Base-by-base conservation (phyloP, 2,888 invertebrate genomes). In the Cerastis rubricosa region DNA sequence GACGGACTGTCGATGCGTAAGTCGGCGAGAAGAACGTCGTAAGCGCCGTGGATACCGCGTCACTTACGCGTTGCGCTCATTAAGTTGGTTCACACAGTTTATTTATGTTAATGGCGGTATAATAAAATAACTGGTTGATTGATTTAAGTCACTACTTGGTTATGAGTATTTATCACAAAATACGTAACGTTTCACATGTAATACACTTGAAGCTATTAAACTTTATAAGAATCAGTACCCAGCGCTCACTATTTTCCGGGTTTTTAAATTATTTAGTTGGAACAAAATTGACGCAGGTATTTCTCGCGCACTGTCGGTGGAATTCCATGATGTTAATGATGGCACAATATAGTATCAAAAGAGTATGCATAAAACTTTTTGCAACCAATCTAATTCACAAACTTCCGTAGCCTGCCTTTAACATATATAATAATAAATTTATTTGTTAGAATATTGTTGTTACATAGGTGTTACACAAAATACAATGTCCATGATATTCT, bases 301-400 rank as follows among this genome's bases (percentile, higher is more conserved):
- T 40, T 8, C 40, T 40, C 40, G 40, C 40, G 40, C 40, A 40
- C 40, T 40, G 35, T 35, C 35, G 35, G n/a, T n/a, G n/a, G n/a
- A n/a, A n/a, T n/a, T n/a, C n/a, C n/a, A n/a, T 22, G 22, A 51
- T 3, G 63, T 1, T n/a, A 40, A 12, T 29, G 8, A 17, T 29
- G 19, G n/a, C n/a, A n/a, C 7, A 47, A n/a, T 29, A 71, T 11
- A 59, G 7, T 14, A 22, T 2, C 47, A 67, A 68, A 67, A 64
- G 5, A 14, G 35, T 47, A 51, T 76, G 61, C 59, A 71, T 47
- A 70, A 57, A 74, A 47, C 45, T 67, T 47, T 22, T 22, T 45
- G 59, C 40, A 85, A 74, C 61, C 43, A 82, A 81, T 68, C 71
- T 81, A 76, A 80, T 72, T 72, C 57, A 72, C 35, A 68, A 80